phyloP scores from a whole-genome alignment of 2,888 invertebrate species.

The Peribatodes rhomboidaria region DNA sequence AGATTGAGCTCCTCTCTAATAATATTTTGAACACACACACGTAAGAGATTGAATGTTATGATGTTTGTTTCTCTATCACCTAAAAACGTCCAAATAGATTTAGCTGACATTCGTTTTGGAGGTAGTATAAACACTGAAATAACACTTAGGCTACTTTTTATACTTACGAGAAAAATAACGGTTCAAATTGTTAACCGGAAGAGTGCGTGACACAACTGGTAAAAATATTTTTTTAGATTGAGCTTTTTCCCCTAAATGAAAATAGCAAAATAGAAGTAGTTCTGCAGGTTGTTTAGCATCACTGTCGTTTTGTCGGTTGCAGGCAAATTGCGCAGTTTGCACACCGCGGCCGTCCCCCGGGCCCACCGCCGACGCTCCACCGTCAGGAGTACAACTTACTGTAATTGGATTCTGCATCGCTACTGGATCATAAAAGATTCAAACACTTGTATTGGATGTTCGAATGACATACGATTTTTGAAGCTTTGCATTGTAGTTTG shows the following conservation, averaged over 20 bases:
- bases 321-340: slow-evolving; percentile 20
- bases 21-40: no score
- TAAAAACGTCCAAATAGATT: no score
- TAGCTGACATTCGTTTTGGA: no score
- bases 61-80: no score
- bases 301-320: slow-evolving; percentile 14
- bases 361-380: slow-evolving; percentile 7
- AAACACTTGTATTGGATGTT: slow-evolving; percentile 9
- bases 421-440: slow-evolving; percentile 31
- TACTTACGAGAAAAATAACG: no score
- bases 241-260: background rate
- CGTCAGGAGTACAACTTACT: slow-evolving; percentile 26
- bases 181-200: no score
- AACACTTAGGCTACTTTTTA: no score
- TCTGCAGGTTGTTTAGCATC: background rate
- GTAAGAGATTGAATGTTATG: no score
- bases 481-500: background rate
- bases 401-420: slow-evolving; percentile 37
- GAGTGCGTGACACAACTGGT: background rate
- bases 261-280: background rate
- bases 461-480: slow-evolving; percentile 2
- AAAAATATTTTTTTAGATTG: background rate
- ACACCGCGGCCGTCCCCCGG: slow-evolving; percentile 7
- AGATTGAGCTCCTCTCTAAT: background rate
- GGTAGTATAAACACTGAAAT: no score